These are phyloP conservation scores for Drosophila macrospina DNA, from an alignment of 2,888 invertebrate species.

Conservation along the genomic window DNA sequence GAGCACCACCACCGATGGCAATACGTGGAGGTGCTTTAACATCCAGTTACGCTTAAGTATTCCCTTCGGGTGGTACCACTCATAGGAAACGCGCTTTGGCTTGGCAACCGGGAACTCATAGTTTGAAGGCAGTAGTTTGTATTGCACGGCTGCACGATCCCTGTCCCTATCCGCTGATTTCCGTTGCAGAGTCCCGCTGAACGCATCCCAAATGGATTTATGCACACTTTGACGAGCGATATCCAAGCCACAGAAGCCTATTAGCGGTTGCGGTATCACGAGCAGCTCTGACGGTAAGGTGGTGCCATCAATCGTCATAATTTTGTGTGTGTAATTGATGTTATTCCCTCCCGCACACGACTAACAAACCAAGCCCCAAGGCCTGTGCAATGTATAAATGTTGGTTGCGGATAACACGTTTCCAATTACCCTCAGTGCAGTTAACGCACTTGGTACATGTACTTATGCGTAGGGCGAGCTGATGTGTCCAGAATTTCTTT, in stretches of 20 bases:
- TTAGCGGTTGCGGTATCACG: conserved; percentile 93
- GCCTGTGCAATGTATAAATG: conserved; percentile 14
- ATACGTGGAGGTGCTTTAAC: conserved; percentile 94
- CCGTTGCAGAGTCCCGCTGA: conserved; percentile 90
- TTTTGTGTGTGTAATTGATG: conserved; percentile 43
- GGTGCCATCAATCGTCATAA: conserved; percentile 87
- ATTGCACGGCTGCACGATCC: conserved; percentile 92
- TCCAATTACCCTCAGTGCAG: conserved; percentile 1
- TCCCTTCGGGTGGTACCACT: conserved; percentile 98
- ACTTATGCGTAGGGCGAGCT: neutral
- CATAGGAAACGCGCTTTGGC: conserved; percentile 95
- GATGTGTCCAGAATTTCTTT: conserved; percentile 3
- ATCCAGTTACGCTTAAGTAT: conserved; percentile 98
- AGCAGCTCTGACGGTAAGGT: conserved; percentile 94
- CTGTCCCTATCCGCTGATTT: conserved; percentile 88
- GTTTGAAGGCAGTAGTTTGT: conserved; percentile 92
- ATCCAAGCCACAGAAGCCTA: conserved; percentile 96
- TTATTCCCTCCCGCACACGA: conserved; percentile 26
- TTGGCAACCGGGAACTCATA: conserved; percentile 95
- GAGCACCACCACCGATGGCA: conserved; percentile 96
- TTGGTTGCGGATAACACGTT: conserved; percentile 4
- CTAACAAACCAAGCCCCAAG: conserved; percentile 18
- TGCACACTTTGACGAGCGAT: conserved; percentile 93
- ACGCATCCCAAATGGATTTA: conserved; percentile 96
- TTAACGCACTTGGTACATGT: neutral